Percentiles rank a stretch among this genome's conserved stretches.
phyloP scores from a whole-genome alignment of 2,797 vertebrate genomes.

The Acomys russatus region DNA sequence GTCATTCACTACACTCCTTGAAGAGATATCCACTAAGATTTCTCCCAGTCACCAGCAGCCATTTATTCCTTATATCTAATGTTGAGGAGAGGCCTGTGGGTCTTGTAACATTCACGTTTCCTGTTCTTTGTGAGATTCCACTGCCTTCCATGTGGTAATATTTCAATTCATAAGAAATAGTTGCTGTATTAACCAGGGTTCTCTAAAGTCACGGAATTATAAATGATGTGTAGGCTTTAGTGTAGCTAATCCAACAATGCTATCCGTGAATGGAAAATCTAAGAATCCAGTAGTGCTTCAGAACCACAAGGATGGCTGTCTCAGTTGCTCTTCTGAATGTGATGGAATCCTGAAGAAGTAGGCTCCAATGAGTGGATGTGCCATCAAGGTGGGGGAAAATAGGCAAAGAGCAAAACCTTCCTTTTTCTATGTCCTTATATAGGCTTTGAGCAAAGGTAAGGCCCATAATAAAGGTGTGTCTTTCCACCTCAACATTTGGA shows the following conservation, averaged over 20 bases:
- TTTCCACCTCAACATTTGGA: neutral
- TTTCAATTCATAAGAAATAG: neutral
- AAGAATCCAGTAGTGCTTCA: neutral
- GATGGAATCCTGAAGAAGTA: neutral
- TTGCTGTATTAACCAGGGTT: neutral
- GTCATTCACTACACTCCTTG: accelerated
- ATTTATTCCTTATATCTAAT: neutral
- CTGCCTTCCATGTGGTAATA: neutral
- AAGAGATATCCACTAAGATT: neutral
- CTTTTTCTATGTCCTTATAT: neutral
- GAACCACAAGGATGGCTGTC: neutral
- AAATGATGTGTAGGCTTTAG: too few relatives aligned
- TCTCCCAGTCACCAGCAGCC: neutral
- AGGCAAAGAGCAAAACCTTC: neutral
- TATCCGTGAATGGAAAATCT: too few relatives aligned
- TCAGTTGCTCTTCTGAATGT: neutral
- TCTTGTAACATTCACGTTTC: neutral
- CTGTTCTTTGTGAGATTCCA: neutral
- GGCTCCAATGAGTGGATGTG: neutral
- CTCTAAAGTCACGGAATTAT: neutral
- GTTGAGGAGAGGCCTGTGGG: neutral
- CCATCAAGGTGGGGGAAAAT: neutral
- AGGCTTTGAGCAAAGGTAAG: neutral
- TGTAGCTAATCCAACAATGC: too few relatives aligned
- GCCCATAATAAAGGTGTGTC: neutral